Conservation (phyloP, 2,888 invertebrate genomes). For the Noctua comes region DNA sequence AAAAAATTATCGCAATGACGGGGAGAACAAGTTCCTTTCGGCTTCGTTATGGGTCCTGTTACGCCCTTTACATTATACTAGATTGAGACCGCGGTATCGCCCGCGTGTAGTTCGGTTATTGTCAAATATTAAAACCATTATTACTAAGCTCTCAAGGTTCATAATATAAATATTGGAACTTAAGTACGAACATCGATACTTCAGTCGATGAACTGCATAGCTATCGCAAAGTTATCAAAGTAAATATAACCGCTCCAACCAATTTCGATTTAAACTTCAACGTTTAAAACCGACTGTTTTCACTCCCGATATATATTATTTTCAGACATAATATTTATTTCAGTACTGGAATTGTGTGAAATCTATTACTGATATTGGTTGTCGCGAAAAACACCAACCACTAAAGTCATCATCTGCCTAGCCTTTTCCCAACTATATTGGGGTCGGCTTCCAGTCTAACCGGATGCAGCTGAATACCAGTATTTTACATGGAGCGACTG, state of each 20-base stretch:
- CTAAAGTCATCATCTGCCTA: no score
- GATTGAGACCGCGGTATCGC: no score
- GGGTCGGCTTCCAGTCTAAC: no score
- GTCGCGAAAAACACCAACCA: not conserved
- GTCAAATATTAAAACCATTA: not conserved
- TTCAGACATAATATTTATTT: constrained; percentile 9
- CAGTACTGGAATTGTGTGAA: not conserved
- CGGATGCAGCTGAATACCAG: no score
- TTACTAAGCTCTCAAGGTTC: not conserved
- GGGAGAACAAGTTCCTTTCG: no score
- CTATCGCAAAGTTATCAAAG: constrained; percentile 32
- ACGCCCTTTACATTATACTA: no score
- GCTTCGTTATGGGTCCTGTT: no score
- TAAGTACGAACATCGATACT: not conserved
- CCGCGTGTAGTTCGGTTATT: no score
- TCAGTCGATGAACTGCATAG: constrained; percentile 13
- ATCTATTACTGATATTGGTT: constrained; percentile 1
- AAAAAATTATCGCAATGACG: no score
- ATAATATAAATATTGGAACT: not conserved
- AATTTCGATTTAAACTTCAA: constrained; percentile 40
- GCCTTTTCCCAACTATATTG: no score
- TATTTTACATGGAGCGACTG: no score
- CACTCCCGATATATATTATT: not conserved
- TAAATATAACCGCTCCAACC: constrained; percentile 21
- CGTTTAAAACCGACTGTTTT: constrained; percentile 8